Conservation (phyloP, 1,140 invertebrate species). For the Lasioglossum baleicum region DNA sequence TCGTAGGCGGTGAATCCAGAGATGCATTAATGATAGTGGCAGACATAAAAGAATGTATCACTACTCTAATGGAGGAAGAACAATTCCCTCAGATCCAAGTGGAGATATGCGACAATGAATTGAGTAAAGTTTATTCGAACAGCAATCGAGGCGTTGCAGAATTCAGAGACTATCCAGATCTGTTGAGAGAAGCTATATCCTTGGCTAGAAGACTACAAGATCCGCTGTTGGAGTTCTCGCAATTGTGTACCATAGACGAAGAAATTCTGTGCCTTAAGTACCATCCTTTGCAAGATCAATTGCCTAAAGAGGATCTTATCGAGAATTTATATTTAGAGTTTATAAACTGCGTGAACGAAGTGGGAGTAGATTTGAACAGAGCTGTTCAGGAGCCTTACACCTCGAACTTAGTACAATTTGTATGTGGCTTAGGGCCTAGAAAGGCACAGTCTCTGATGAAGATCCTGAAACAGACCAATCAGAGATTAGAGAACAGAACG, state of each 20-base stretch:
- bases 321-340: conserved; percentile 95
- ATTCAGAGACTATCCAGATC: conserved; percentile 94
- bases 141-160: conserved; percentile 93
- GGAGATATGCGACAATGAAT: conserved; percentile 95
- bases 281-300: conserved; percentile 87
- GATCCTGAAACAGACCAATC: conserved; percentile 95
- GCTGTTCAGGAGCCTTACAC: conserved; percentile 93
- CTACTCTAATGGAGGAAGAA: conserved; percentile 89
- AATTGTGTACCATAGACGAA: conserved; percentile 96
- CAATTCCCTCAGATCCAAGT: conserved; percentile 93
- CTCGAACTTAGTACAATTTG: conserved; percentile 96
- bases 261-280: conserved; percentile 97
- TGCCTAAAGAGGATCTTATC: conserved; percentile 91
- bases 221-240: conserved; percentile 97
- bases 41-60: conserved; percentile 90
- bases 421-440: conserved; percentile 97
- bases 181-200: conserved; percentile 95
- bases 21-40: conserved; percentile 92
- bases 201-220: conserved; percentile 95
- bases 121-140: conserved; percentile 94
- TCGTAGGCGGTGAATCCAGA: conserved; percentile 93
- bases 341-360: conserved; percentile 96
- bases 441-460: conserved; percentile 95
- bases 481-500: conserved; percentile 95
- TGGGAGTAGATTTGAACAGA: conserved; percentile 98